Evolutionary conservation across 1,140 invertebrate genomes (phyloP).

Genomic region (Euura lappo): DNA sequence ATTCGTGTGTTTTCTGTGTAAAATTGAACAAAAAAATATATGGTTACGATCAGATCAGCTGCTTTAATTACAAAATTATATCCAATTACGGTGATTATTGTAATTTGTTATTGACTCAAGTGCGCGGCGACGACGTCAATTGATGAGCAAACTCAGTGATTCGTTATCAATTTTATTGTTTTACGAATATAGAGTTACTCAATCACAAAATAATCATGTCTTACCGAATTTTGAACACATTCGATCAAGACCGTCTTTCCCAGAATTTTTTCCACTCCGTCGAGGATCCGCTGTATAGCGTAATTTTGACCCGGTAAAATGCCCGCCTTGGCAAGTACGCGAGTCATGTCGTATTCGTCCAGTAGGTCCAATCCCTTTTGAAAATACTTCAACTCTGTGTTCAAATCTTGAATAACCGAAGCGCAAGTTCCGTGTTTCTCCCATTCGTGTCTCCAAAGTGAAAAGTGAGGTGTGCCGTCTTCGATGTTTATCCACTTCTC

Average conservation of each 20-base stretch:
- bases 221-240: conserved; percentile 41
- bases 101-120: too few species aligned
- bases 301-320: conserved; percentile 70
- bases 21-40: too few species aligned
- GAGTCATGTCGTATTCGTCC: conserved; percentile 68
- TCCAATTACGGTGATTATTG: too few species aligned
- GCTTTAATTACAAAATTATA: too few species aligned
- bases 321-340: conserved; percentile 62
- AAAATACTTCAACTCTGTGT: conserved; percentile 78
- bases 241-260: conserved; percentile 31
- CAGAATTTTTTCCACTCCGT: conserved; percentile 59
- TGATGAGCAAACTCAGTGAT: too few species aligned
- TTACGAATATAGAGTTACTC: too few species aligned
- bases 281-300: conserved; percentile 62
- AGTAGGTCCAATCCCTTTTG: conserved; percentile 69
- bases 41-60: too few species aligned
- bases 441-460: conserved; percentile 86
- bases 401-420: conserved; percentile 63
- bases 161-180: too few species aligned
- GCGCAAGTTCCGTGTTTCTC: conserved; percentile 86
- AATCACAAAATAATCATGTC: not conserved
- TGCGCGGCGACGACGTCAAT: too few species aligned
- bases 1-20: conserved; percentile 57
- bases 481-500: conserved; percentile 79
- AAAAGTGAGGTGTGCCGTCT: conserved; percentile 62